Conservation (phyloP, 2,797 vertebrate genomes). For the Chromobotia macracanthus region DNA sequence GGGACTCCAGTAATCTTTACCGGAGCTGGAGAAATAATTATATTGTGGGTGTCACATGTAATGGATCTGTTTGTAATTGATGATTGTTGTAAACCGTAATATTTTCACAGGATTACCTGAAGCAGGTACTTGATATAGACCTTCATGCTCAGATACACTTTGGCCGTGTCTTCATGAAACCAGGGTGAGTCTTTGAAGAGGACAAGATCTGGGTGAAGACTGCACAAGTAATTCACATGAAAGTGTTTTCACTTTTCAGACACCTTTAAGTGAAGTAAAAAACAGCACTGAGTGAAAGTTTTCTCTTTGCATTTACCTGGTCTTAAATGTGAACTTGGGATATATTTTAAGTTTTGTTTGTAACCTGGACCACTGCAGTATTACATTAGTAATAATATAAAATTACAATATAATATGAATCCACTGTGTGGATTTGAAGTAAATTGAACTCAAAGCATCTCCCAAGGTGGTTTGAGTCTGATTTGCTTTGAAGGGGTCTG, state of each 20-base stretch:
- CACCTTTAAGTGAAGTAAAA: no score
- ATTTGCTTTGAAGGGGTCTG: background rate
- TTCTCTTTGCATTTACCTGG: no score
- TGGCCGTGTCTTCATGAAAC: conserved; percentile 99
- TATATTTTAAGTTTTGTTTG: no score
- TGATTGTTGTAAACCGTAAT: background rate
- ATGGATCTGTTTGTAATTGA: no score
- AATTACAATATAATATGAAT: no score
- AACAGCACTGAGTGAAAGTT: no score
- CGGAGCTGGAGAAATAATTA: no score
- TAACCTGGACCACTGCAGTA: no score
- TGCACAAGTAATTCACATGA: background rate
- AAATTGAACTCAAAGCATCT: background rate
- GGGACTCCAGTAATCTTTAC: no score
- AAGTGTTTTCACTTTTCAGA: background rate
- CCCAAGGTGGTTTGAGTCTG: conserved; percentile 1
- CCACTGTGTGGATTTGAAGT: background rate
- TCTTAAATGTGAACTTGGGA: no score
- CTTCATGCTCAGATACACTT: conserved; percentile 99
- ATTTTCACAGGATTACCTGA: conserved; percentile 90
- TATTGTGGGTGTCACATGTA: no score
- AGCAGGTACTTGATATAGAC: conserved; percentile 98
- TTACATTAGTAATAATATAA: no score
- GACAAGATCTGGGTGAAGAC: background rate
- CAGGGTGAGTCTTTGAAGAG: conserved; percentile 80